Conservation (phyloP, 1,140 invertebrate genomes). For the Coptotermes formosanus region DNA sequence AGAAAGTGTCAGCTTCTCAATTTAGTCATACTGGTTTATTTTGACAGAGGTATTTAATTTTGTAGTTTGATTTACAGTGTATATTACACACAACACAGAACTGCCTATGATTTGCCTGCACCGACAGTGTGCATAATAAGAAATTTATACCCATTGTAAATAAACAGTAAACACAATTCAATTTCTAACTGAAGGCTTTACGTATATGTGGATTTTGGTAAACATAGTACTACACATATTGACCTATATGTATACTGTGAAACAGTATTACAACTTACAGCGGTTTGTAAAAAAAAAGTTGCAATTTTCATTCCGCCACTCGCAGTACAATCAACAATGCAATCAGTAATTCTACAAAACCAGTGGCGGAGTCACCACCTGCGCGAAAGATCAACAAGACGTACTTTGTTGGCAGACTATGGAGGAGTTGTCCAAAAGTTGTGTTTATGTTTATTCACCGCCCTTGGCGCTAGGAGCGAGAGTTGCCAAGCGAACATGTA, state of each 20-base stretch:
- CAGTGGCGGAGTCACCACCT: neutral
- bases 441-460: slow-evolving; percentile 15
- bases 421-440: slow-evolving; percentile 6
- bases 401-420: neutral
- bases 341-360: slow-evolving; percentile 8
- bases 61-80: too few relatives aligned
- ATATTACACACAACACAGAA: too few relatives aligned
- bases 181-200: slow-evolving; percentile 5
- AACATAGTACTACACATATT: neutral
- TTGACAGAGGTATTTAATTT: too few relatives aligned
- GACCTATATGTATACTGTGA: neutral
- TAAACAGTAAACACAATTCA: neutral
- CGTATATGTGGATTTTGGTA: neutral
- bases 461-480: neutral
- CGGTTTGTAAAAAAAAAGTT: neutral
- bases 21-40: too few relatives aligned
- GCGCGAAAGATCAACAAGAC: neutral
- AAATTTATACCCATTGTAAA: neutral
- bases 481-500: neutral
- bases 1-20: too few relatives aligned
- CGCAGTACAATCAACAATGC: slow-evolving; percentile 12
- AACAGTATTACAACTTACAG: neutral
- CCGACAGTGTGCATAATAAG: neutral
- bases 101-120: too few relatives aligned
- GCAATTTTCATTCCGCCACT: neutral